Evolutionary conservation across 2,113 vertebrate species (phyloP), one percentile per base, ranked within the genome.

Genomic region (Cariama cristata): DNA sequence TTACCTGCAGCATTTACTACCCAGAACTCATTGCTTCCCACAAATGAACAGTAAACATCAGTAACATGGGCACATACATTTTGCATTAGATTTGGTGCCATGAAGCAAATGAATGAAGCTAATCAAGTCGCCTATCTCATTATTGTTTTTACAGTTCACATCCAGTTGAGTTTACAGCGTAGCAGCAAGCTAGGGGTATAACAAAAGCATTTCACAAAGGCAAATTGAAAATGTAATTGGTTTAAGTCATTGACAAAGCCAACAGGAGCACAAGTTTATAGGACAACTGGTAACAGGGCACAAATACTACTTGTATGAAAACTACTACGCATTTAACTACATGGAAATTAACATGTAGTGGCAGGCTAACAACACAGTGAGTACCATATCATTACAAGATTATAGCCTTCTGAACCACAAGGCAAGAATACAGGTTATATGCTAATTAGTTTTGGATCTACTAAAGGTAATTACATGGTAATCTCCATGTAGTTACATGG

Each of bases 381-480:
- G 75, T 62, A 97, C 95, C 82, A 28, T 96, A 93, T 96, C 95
- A 96, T 97, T 96, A 96, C 90, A 92, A 82, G 92, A 97, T 97
- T 97, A 96, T 58, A 96, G 84, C 60, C 90, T 96, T 91, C 86
- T 28, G 14, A 95, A 93, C 93, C 94, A 96, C 93, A 95, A 96
- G 90, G 90, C 92, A 94, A 95, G 85, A 94, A 95, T 77, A 92
- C 91, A 97, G 95, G 94, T 97, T 97, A 95, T 92, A 95, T 92
- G 80, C 87, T 97, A 97, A 97, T 97, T 97, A 97, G 85, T 79
- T 94, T 88, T 91, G 85, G 90, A 96, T 96, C 56, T 81, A 82
- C 85, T 93, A 91, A 96, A 97, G 85, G 92, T 94, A 97, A 97
- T 98, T 97, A 96, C 96, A 96, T 75, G 76, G 95, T 97, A 97